Conservation (phyloP, 2,113 vertebrate genomes). For the Gadus chalcogrammus region DNA sequence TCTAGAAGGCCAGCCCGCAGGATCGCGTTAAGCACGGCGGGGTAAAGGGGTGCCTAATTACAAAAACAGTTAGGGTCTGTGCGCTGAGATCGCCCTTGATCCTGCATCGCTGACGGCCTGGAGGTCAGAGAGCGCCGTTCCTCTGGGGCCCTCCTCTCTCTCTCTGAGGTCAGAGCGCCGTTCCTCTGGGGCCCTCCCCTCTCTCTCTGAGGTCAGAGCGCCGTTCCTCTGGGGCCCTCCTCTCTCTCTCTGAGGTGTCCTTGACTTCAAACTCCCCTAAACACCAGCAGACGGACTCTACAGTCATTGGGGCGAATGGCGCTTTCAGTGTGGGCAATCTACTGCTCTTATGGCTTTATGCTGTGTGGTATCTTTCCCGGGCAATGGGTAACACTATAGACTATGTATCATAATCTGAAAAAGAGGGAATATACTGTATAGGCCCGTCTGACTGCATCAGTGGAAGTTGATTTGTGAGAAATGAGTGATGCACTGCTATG, state of each 20-base stretch:
- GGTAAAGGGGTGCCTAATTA: not conserved
- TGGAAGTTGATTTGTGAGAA: too few species aligned
- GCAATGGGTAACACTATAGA: too few species aligned
- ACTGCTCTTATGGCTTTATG: too few species aligned
- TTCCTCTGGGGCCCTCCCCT: not conserved
- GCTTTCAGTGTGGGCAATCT: too few species aligned
- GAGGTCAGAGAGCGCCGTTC: not conserved
- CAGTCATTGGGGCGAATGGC: not conserved
- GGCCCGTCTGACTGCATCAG: too few species aligned
- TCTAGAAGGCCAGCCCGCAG: constrained; percentile 44
- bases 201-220: too few species aligned
- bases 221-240: not conserved
- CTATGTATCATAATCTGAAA: too few species aligned
- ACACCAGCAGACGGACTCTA: not conserved
- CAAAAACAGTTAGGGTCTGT: not conserved
- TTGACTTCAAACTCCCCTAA: not conserved
- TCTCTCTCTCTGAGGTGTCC: not conserved
- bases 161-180: not conserved
- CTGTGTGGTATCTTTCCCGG: too few species aligned
- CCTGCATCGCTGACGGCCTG: not conserved
- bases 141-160: not conserved
- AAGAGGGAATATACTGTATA: too few species aligned
- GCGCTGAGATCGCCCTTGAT: not conserved
- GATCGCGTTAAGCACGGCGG: not conserved
- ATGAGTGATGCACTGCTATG: too few species aligned